These are phyloP conservation scores for Ochropleura leucogaster DNA, from an alignment of 2,888 invertebrate species.

Conservation along the genomic window DNA sequence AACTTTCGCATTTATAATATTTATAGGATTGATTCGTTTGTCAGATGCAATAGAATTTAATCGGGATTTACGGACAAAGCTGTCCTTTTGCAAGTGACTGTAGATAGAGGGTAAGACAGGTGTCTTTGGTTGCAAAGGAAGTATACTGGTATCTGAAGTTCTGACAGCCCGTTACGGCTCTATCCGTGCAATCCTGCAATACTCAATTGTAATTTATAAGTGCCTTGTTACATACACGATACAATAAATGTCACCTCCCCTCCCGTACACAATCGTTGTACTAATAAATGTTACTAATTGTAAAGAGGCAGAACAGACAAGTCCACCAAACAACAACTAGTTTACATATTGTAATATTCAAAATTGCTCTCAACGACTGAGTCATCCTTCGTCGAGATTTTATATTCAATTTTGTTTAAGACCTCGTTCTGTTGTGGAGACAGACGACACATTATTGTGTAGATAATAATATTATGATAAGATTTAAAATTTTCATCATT, in stretches of 20 bases:
- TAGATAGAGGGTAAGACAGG: not conserved
- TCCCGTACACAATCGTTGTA: slow-evolving; percentile 78
- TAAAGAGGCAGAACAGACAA: slow-evolving; percentile 79
- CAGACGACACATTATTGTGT: slow-evolving; percentile 46
- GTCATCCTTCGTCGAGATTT: slow-evolving; percentile 85
- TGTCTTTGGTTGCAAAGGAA: not conserved
- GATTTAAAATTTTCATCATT: not conserved
- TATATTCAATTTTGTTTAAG: slow-evolving; percentile 83
- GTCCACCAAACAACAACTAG: slow-evolving; percentile 81
- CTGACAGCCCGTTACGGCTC: not conserved
- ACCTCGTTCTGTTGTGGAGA: slow-evolving; percentile 64
- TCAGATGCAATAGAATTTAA: not conserved
- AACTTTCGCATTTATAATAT: too few species aligned
- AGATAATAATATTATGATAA: slow-evolving; percentile 20
- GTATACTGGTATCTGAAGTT: not conserved
- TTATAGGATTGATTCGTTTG: not conserved
- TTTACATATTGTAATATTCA: slow-evolving; percentile 90
- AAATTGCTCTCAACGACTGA: slow-evolving; percentile 86
- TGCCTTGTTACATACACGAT: slow-evolving; percentile 47
- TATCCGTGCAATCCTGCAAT: slow-evolving; percentile 1
- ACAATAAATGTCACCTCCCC: slow-evolving; percentile 59
- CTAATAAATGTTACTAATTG: slow-evolving; percentile 88
- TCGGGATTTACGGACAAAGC: not conserved
- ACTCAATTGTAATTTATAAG: slow-evolving; percentile 55
- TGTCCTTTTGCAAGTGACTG: not conserved